Evolutionary conservation across 2,113 vertebrate genomes (phyloP).

Genomic region (Calypte anna): DNA sequence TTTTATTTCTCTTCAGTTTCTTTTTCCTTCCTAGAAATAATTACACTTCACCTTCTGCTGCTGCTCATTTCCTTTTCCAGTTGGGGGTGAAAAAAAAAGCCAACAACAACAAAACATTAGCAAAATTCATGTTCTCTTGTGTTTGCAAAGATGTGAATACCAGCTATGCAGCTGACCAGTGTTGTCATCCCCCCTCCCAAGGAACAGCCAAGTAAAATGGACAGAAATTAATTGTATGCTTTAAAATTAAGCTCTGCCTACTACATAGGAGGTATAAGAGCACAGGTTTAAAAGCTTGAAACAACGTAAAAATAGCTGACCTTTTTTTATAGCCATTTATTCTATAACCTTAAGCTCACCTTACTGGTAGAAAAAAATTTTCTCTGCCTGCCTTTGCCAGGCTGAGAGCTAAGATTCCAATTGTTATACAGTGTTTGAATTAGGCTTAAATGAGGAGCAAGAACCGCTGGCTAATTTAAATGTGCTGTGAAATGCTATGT

Average conservation of each 20-base stretch:
- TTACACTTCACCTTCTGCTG: not conserved
- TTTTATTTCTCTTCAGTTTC: not conserved
- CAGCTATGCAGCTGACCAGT: not conserved
- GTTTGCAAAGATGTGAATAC: not conserved
- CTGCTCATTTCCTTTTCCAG: not conserved
- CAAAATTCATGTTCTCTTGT: not conserved
- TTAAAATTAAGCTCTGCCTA: not conserved
- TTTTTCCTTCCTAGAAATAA: not conserved
- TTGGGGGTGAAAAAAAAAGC: not conserved
- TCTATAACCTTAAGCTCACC: conserved; percentile 5
- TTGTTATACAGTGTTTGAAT: not conserved
- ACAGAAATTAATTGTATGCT: not conserved
- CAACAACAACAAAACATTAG: too few species aligned
- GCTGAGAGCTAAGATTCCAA: not conserved
- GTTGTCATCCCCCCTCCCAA: not conserved
- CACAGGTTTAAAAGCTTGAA: not conserved
- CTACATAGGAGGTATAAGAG: not conserved
- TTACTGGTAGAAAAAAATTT: not conserved
- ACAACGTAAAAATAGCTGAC: conserved; percentile 32
- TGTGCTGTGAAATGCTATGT: rapidly evolving
- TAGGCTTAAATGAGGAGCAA: not conserved
- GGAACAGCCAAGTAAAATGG: not conserved
- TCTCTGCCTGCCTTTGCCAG: not conserved
- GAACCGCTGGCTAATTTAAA: not conserved
- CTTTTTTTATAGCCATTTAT: not conserved